Percentiles rank a stretch among this genome's conserved stretches.
Conservation (phyloP, 2,888 invertebrate genomes). For the Acronicta psi region DNA sequence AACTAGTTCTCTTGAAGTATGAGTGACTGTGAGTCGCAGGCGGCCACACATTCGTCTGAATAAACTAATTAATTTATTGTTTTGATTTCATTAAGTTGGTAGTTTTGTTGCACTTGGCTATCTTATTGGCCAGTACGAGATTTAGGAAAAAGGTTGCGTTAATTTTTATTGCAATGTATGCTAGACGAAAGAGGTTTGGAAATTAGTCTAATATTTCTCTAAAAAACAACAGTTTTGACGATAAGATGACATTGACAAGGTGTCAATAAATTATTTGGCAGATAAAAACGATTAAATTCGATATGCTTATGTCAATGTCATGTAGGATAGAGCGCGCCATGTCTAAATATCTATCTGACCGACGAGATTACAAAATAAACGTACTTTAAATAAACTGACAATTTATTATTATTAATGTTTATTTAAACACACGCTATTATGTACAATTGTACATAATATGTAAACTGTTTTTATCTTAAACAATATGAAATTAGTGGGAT, state of each 20-base stretch:
- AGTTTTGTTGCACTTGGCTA: no score
- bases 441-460: slow-evolving; percentile 16
- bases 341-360: no score
- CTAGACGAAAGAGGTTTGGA: no score
- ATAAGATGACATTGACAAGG: no score
- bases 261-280: no score
- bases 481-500: slow-evolving; percentile 29
- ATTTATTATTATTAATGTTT: slow-evolving; percentile 12
- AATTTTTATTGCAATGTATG: no score
- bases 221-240: no score
- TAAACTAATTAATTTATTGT: slow-evolving; percentile 71
- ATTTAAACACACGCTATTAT: slow-evolving; percentile 30
- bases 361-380: neutral
- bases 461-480: slow-evolving; percentile 38
- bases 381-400: slow-evolving; percentile 2
- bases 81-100: slow-evolving; percentile 26
- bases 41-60: slow-evolving; percentile 74
- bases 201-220: no score
- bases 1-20: slow-evolving; percentile 77
- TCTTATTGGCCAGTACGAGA: no score
- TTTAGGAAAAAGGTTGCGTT: neutral
- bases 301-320: no score
- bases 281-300: no score
- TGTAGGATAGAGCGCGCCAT: no score
- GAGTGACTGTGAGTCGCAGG: slow-evolving; percentile 71